Evolutionary conservation across 2,888 invertebrate species (phyloP), one percentile per base, ranked within the genome.

Genomic region (Spilarctia lutea): DNA sequence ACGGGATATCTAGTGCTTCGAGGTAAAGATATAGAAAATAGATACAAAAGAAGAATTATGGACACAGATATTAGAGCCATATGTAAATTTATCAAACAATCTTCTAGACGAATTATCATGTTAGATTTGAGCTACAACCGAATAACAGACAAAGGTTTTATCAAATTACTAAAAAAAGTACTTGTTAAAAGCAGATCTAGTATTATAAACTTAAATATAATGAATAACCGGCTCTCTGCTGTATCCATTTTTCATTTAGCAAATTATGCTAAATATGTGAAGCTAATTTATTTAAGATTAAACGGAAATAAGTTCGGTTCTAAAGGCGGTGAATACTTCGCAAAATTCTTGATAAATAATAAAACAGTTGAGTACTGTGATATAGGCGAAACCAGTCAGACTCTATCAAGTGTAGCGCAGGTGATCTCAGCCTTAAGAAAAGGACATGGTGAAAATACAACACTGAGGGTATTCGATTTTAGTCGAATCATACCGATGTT

Each of bases 221-320:
- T 96, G 93, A 96, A 96, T 73, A 97, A 97, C 80, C 89, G 96
- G 68, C 87, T 97, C 63, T 92, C 93, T 0, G 91, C 92, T 4
- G 78, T 83, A 48, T 96, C 96, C 0, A 90, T 96, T 24, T 74
- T 84, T 0, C 81, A 89, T 77, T 80, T 96, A 42, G 89, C 93
- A 0, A 91, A 90, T 77, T 94, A 94, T 78, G 91, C 95, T 0
- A 87, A 86, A 16, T 80, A 89, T 65, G 77, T 97, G 0, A 94
- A 92, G 35, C 83, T 97, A 1, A 93, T 93, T 83, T 95, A 94
- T 76, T 86, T 97, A 3, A 89, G 96, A 82, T 75, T 97, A 1
- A 96, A 96, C 80, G 97, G 97, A 0, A 97, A 97, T 83, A 94
- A 96, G 85, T 90, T 97, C 42, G 96, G 97, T 0, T 90, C 91